A percentile compares a stretch with the other conserved stretches of the same genome.
These are phyloP conservation scores for Drosophila neonasuta DNA, from an alignment of 2,888 invertebrate species.

Conservation along the genomic window DNA sequence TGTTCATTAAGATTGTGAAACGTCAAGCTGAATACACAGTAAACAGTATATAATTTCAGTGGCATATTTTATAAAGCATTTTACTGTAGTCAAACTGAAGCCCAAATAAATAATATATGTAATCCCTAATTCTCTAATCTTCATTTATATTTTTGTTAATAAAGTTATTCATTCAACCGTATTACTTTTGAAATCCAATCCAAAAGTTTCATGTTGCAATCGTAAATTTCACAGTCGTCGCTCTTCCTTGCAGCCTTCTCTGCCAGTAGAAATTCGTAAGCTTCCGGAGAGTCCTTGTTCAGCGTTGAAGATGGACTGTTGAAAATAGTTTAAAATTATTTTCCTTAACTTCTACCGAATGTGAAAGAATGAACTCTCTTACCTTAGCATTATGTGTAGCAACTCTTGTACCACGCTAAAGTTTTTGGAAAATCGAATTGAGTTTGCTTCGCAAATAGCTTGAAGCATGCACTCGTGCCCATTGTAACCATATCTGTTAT, in stretches of 20 bases:
- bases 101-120: not conserved
- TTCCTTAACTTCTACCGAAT: not conserved
- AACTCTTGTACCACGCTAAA: constrained; percentile 71
- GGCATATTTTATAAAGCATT: not conserved
- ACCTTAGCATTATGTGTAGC: constrained; percentile 75
- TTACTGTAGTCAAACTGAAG: not conserved
- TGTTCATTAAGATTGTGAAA: constrained; percentile 26
- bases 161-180: constrained; percentile 8
- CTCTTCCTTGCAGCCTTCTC: constrained; percentile 35
- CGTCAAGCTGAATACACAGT: constrained; percentile 2
- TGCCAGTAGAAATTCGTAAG: constrained; percentile 55
- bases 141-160: not conserved
- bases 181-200: constrained; percentile 67
- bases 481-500: constrained; percentile 71
- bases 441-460: constrained; percentile 75
- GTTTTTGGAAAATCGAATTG: constrained; percentile 62
- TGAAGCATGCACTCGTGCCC: constrained; percentile 75
- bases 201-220: constrained; percentile 63
- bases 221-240: constrained; percentile 55
- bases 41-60: not conserved
- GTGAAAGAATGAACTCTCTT: not conserved
- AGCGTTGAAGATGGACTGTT: constrained; percentile 68
- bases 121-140: too few relatives aligned
- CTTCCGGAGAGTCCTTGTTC: constrained; percentile 44
- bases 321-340: not conserved